Percentiles rank a stretch among this genome's conserved stretches.
phyloP scores from a whole-genome alignment of 2,888 invertebrate species.

The Troglohyphantes excavatus region DNA sequence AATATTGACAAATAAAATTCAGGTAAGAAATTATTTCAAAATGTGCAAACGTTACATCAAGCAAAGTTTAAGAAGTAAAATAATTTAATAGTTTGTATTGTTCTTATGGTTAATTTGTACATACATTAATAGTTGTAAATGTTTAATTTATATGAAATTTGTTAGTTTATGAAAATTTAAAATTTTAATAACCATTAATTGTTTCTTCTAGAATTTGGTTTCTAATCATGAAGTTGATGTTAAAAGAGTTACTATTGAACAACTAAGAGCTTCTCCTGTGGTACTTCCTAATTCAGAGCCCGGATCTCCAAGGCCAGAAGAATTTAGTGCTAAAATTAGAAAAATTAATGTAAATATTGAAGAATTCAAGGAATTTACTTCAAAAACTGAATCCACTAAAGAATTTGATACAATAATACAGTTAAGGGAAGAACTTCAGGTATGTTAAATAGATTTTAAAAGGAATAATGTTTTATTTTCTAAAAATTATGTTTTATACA shows the following conservation, averaged over 20 bases:
- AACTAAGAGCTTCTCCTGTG: slow-evolving; percentile 76
- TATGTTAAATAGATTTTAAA: too few species aligned
- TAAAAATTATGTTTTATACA: too few species aligned
- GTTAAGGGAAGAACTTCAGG: slow-evolving; percentile 49
- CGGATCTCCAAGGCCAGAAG: slow-evolving; percentile 69
- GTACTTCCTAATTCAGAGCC: slow-evolving; percentile 72
- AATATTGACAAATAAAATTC: slow-evolving; percentile 81
- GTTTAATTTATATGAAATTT: too few species aligned
- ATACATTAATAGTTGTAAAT: too few species aligned
- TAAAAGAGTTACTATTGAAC: slow-evolving; percentile 66
- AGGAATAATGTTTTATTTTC: too few species aligned
- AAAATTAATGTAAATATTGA: slow-evolving; percentile 29
- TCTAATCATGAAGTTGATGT: slow-evolving; percentile 73
- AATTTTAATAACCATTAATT: neutral
- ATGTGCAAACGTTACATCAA: too few species aligned
- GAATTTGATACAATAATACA: slow-evolving; percentile 58
- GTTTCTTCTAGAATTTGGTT: slow-evolving; percentile 47
- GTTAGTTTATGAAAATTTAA: too few species aligned
- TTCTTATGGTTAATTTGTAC: too few species aligned
- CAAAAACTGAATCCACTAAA: slow-evolving; percentile 1
- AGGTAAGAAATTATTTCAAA: slow-evolving; percentile 81
- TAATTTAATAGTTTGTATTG: too few species aligned
- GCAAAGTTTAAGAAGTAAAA: too few species aligned
- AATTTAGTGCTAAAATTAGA: slow-evolving; percentile 60
- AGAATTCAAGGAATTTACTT: slow-evolving; percentile 29